Evolutionary conservation across 2,797 vertebrate genomes (phyloP), one percentile per base, ranked within the genome.

Genomic region (Aulostomus chinensis): DNA sequence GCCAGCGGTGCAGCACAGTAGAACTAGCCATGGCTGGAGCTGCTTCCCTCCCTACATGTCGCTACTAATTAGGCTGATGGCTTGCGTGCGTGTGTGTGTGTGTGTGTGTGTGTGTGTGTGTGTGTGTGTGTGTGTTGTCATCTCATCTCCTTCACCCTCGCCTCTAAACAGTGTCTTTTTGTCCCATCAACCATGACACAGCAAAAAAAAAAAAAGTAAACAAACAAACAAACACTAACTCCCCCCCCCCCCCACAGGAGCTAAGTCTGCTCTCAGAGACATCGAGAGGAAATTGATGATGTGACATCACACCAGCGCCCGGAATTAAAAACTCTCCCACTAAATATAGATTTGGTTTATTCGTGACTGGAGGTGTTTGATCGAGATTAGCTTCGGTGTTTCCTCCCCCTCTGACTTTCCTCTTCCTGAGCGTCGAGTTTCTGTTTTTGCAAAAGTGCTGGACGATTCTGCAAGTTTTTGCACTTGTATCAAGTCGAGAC

Each of bases 41-140:
- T 22, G 56, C 71, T 81, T 81, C 78, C 78, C 65, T 60, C 4
- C 47, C 21, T 72, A 54, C 46, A 62, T 86, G 85, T 89, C 84
- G 21, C 63, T 59, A 76, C 62, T 80, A 87, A 87, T 90, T 86
- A 89, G 68, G 16, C 61, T 83, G 85, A 88, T 71, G 75, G 71
- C 37, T 20, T 72, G 41, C 63, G 50, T 77, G 48, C 57, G 32
- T 41, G 40, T 41, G 41, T 34, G 29, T 39, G 36, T 22, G 35
- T 32, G n/a, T 12, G 13, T 37, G 48, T 31, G 20, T 15, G 36
- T 50, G 30, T 24, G 1, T 24, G 25, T 49, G 28, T 34, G 53
- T 33, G 38, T 42, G 29, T 29, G 30, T 15, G 39, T 35, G 13
- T 10, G 10, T 18, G 13, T 10, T 24, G 38, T 78, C 56, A 69